phyloP scores from a whole-genome alignment of 2,113 vertebrate species.

The Hippocampus barbouri region DNA sequence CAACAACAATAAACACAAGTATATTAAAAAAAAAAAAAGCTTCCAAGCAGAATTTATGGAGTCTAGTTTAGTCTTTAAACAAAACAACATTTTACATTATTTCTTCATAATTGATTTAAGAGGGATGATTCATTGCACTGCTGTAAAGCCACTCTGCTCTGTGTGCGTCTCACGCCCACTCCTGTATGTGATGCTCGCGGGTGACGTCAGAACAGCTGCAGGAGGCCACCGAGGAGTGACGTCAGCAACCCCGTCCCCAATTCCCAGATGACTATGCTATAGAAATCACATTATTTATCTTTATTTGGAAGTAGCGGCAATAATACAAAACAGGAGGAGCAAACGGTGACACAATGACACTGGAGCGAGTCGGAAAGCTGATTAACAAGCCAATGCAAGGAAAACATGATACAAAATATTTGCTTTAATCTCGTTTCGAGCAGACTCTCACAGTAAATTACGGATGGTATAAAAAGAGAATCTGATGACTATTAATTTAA shows the following conservation, averaged over 20 bases:
- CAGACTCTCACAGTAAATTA: not conserved
- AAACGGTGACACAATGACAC: not conserved
- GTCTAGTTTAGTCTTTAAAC: not conserved
- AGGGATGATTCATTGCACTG: not conserved
- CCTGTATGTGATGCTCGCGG: constrained; percentile 15
- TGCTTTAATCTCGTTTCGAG: not conserved
- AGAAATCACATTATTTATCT: not conserved
- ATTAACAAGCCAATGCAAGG: not conserved
- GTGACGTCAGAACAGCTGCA: constrained; percentile 62
- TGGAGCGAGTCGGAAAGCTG: not conserved
- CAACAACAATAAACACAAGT: no score
- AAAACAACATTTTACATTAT: not conserved
- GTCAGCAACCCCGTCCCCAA: constrained; percentile 30
- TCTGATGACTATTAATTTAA: not conserved
- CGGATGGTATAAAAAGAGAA: not conserved
- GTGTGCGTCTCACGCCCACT: constrained; percentile 14
- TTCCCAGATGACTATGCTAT: no score
- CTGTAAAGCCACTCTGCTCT: not conserved
- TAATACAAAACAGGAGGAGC: not conserved
- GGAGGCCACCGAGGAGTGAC: constrained; percentile 39
- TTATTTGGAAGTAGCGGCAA: not conserved
- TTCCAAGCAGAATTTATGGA: not conserved
- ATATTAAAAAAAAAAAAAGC: no score
- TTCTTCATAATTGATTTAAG: not conserved
- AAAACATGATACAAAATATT: not conserved